A percentile compares a stretch with the other conserved stretches of the same genome.
phyloP scores from a whole-genome alignment of 2,113 vertebrate species.

The Dasyurus viverrinus region DNA sequence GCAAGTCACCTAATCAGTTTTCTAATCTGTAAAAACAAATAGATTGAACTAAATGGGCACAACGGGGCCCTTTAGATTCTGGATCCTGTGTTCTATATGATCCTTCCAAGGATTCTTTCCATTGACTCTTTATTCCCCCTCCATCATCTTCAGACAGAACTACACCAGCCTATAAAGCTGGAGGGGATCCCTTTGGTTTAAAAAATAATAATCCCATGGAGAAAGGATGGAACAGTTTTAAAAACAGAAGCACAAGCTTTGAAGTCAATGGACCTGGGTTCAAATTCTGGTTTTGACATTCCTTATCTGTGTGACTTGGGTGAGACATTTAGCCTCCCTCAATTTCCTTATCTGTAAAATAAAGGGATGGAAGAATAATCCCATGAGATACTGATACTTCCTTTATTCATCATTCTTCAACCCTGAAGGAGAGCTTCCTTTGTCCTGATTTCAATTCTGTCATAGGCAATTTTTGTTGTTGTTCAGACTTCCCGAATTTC shows the following conservation, averaged over 20 bases:
- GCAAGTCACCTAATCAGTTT: neutral
- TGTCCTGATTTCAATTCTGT: conserved; percentile 57
- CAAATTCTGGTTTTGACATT: neutral
- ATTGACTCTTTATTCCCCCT: neutral
- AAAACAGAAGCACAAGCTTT: neutral
- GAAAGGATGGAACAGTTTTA: neutral
- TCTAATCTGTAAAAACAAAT: neutral
- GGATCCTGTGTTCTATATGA: neutral
- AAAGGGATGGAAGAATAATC: neutral
- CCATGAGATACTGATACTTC: conserved; percentile 42
- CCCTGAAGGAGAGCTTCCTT: conserved; percentile 48
- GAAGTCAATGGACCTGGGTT: neutral
- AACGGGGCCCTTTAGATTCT: neutral
- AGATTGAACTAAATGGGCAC: neutral
- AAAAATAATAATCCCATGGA: neutral
- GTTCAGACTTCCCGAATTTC: conserved; percentile 45
- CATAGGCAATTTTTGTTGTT: conserved; percentile 40
- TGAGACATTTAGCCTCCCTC: neutral
- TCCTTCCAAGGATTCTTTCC: neutral
- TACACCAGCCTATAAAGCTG: neutral
- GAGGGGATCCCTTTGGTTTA: neutral
- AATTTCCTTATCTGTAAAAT: neutral
- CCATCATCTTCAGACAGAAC: neutral
- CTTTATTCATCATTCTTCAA: conserved; percentile 25
- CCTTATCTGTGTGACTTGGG: neutral